Evolutionary conservation across 2,888 invertebrate species (phyloP), one percentile per base, ranked within the genome.

Genomic region (Himalopsyche kuldschensis): DNA sequence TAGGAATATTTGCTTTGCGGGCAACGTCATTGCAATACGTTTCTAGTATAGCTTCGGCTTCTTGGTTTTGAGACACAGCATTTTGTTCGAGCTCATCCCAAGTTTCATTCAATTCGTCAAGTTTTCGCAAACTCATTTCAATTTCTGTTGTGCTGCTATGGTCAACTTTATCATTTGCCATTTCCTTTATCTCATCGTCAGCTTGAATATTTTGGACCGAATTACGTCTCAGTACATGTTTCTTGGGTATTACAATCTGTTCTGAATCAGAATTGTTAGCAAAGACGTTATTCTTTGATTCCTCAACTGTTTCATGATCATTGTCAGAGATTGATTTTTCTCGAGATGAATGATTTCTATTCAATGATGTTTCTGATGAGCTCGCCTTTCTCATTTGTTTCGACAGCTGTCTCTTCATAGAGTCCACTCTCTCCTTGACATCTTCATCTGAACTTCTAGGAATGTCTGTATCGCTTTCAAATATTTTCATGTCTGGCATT

Each of bases 11-110:
- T 20, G 55, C 10, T 55, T n/a, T 55, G 20, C 55, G 89, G 1
- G 91, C 90, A 0, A 92, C 90, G 31, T 91, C 90, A 87, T 90
- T 91, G 86, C 91, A 91, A 86, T 90, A 91, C 84, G 89, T 90
- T 0, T 91, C 91, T 47, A 91, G 87, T 1, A 90, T 88, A 88
- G 80, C 91, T 90, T 81, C 87, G 27, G 3, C 85, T 85, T 55
- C 55, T 55, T 55, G 55, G 20, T 55, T 55, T 24, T 55, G 55
- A 55, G 20, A 55, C 1, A 55, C 55, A 55, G 55, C 55, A 20
- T 55, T 55, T 20, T 55, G 55, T 24, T 55, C 55, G 5, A 55
- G 55, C 55, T 55, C 24, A 55, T 55, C 55, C 55, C 55, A 55
- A 55, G 20, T 55, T 55, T 55, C 55, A 55, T 55, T 55, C 24